Evolutionary conservation across 1,140 invertebrate species (phyloP).

Genomic region (Lerema accius): DNA sequence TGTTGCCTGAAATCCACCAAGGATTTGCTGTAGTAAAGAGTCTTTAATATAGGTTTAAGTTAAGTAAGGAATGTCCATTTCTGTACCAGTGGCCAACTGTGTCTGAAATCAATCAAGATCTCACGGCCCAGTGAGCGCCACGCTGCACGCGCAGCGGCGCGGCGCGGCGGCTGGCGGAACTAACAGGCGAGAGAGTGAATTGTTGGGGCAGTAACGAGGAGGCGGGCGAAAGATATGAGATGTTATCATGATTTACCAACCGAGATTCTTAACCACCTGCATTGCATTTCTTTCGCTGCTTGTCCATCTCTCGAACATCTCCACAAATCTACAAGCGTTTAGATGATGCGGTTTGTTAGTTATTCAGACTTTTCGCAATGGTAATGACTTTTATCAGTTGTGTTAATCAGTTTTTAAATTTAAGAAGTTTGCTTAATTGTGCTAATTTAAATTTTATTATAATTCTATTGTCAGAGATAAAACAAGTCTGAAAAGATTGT

Average conservation of each 20-base stretch:
- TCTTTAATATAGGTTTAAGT: too few species aligned
- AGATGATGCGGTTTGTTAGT: too few species aligned
- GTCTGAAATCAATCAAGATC: slow-evolving; percentile 28
- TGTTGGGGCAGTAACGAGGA: slow-evolving; percentile 22
- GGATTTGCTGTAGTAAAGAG: too few species aligned
- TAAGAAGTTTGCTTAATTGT: too few species aligned
- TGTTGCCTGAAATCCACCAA: too few species aligned
- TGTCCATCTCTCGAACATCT: neutral
- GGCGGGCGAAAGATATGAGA: slow-evolving; percentile 19
- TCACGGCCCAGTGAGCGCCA: slow-evolving; percentile 20
- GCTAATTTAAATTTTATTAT: too few species aligned
- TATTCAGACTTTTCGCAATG: too few species aligned
- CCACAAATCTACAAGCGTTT: too few species aligned
- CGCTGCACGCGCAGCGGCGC: slow-evolving; percentile 15
- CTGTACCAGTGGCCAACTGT: slow-evolving; percentile 12
- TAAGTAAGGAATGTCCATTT: neutral
- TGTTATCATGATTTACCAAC: slow-evolving; percentile 17
- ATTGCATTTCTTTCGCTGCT: neutral
- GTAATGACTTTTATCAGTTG: too few species aligned
- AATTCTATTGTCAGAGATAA: too few species aligned
- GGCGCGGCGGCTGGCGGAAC: slow-evolving; percentile 18
- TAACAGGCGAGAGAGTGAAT: slow-evolving; percentile 32
- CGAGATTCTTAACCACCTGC: slow-evolving; percentile 22
- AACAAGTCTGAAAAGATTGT: too few species aligned
- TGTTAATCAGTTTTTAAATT: too few species aligned